Conservation (phyloP, 2,113 vertebrate genomes). For the Malurus elegans region DNA sequence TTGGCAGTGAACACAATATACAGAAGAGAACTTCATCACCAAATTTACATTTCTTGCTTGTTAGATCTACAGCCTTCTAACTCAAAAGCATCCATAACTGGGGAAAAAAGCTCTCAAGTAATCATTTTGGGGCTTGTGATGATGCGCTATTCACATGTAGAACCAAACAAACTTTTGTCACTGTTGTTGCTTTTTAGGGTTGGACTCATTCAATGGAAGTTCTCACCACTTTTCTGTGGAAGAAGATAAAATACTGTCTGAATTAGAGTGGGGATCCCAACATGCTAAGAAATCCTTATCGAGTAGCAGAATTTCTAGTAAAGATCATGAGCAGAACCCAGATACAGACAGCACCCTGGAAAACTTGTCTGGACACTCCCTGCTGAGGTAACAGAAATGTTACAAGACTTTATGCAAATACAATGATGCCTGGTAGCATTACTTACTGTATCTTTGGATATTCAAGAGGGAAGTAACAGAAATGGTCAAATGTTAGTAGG, state of each 20-base stretch:
- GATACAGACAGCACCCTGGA: slow-evolving; percentile 77
- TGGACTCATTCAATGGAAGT: slow-evolving; percentile 68
- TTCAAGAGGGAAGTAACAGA: neutral
- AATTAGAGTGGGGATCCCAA: slow-evolving; percentile 72
- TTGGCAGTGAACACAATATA: neutral
- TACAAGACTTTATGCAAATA: neutral
- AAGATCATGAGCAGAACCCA: slow-evolving; percentile 69
- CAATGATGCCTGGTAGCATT: neutral
- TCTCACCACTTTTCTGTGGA: slow-evolving; percentile 70
- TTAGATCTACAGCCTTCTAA: neutral
- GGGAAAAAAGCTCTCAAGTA: neutral
- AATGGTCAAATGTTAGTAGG: neutral
- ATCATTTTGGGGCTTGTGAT: neutral
- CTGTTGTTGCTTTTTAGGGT: slow-evolving; percentile 49
- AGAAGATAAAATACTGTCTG: slow-evolving; percentile 75
- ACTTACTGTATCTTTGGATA: neutral
- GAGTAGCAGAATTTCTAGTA: slow-evolving; percentile 62
- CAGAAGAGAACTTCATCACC: neutral
- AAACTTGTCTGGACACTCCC: slow-evolving; percentile 76
- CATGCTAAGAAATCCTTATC: slow-evolving; percentile 71
- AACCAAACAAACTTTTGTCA: neutral
- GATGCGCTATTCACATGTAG: neutral
- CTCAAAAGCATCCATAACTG: neutral
- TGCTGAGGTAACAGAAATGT: slow-evolving; percentile 77
- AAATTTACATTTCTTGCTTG: neutral